Evolutionary conservation across 1,140 invertebrate genomes (phyloP).

Genomic region (Aleiodes sp.): DNA sequence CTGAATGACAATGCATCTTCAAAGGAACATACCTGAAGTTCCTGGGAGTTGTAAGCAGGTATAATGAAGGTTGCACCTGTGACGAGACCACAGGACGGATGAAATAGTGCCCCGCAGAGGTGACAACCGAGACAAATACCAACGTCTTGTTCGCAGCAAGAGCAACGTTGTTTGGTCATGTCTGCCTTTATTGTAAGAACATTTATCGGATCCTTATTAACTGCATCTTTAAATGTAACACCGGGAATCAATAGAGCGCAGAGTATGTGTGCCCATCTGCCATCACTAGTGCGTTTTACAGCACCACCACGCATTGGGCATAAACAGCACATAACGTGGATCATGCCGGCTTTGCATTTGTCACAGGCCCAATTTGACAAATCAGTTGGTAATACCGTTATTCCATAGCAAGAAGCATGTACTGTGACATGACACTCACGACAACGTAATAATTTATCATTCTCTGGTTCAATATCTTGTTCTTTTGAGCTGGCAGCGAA

Average conservation of each 20-base stretch:
- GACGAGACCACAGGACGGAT: conserved; percentile 57
- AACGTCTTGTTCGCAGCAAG: conserved; percentile 52
- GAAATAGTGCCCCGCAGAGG: conserved; percentile 52
- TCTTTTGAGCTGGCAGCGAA: conserved; percentile 62
- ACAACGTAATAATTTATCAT: conserved; percentile 61
- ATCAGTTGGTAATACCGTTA: conserved; percentile 55
- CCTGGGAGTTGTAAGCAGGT: conserved; percentile 52
- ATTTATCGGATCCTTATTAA: conserved; percentile 64
- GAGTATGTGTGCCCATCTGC: conserved; percentile 69
- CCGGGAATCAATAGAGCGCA: conserved; percentile 67
- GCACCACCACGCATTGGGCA: conserved; percentile 73
- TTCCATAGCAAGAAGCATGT: conserved; percentile 66
- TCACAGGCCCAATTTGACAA: conserved; percentile 65
- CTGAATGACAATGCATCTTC: too few relatives aligned
- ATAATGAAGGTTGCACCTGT: conserved; percentile 55
- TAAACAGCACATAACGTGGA: conserved; percentile 62
- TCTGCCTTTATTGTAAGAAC: conserved; percentile 52
- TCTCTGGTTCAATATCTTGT: conserved; percentile 55
- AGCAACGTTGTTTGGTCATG: conserved; percentile 45
- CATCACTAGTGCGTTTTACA: conserved; percentile 70
- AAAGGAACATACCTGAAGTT: conserved; percentile 59
- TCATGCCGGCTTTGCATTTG: conserved; percentile 61
- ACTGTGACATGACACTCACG: conserved; percentile 64
- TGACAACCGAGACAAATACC: conserved; percentile 57
- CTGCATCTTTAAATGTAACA: conserved; percentile 63